Percentiles rank a stretch among this genome's conserved stretches.
phyloP scores from a whole-genome alignment of 2,113 vertebrate genomes.

The Diadophis punctatus region DNA sequence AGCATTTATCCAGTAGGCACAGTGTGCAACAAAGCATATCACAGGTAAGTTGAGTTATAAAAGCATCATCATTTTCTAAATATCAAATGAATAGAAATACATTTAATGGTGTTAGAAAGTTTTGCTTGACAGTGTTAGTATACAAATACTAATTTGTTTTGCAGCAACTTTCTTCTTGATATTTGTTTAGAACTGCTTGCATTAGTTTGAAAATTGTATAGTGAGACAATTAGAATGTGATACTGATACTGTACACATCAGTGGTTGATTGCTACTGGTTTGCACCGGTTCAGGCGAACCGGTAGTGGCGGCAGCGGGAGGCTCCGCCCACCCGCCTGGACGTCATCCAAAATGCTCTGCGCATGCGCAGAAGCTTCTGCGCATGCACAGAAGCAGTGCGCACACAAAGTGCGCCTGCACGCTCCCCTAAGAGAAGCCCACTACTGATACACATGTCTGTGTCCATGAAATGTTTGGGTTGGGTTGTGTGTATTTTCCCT shows the following conservation, averaged over 20 bases:
- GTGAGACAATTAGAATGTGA: neutral
- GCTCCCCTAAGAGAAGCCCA: no score
- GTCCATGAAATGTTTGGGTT: neutral
- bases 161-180: neutral
- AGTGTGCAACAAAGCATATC: constrained; percentile 95
- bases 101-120: neutral
- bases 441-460: neutral
- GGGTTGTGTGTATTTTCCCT: neutral
- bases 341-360: no score
- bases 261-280: no score
- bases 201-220: neutral
- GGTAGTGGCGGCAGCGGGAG: no score
- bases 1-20: constrained; percentile 96
- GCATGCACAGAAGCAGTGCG: no score
- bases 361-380: no score
- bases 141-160: neutral
- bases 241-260: neutral
- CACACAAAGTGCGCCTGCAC: no score
- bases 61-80: neutral
- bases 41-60: constrained; percentile 75
- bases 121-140: neutral
- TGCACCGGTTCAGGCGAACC: no score
- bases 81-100: neutral
- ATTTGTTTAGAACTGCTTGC: neutral
- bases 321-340: no score